A percentile compares a stretch with the other conserved stretches of the same genome.
These are phyloP conservation scores for Podarcis lilfordi DNA, from an alignment of 2,797 vertebrate species.

Conservation along the genomic window DNA sequence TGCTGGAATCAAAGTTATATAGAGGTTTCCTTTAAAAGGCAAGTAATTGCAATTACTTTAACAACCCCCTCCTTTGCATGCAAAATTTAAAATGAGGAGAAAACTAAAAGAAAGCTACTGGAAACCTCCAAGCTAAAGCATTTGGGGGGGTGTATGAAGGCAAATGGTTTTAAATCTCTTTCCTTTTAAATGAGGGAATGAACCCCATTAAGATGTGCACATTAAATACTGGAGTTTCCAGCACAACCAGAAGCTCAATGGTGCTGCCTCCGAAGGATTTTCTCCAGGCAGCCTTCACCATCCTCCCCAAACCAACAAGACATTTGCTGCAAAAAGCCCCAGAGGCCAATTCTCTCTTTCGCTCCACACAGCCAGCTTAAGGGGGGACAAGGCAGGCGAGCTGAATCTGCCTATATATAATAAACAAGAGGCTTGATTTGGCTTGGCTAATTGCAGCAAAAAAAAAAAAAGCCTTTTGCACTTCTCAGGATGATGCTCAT, in stretches of 20 bases:
- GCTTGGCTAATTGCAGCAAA: background rate
- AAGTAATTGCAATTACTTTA: background rate
- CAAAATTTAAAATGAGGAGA: background rate
- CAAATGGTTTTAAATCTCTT: background rate
- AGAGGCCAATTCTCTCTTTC: background rate
- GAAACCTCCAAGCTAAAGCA: constrained; percentile 11
- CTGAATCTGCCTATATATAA: too few species aligned
- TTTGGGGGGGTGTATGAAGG: background rate
- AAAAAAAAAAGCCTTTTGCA: background rate
- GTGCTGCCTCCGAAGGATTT: background rate
- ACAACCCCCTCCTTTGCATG: too few species aligned
- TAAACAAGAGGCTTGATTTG: background rate
- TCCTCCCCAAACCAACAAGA: background rate
- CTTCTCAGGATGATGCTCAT: background rate
- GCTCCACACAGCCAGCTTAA: background rate
- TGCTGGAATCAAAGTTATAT: background rate
- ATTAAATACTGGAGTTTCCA: constrained; percentile 12
- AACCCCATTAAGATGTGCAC: background rate
- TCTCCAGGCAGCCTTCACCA: background rate
- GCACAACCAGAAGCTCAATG: background rate
- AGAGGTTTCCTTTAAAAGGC: background rate
- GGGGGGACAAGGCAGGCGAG: background rate
- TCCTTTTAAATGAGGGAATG: background rate
- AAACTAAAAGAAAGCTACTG: background rate
- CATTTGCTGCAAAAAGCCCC: too few species aligned